Base-by-base conservation (phyloP, 2,797 vertebrate genomes). In the Acanthurus leucopareius region DNA sequence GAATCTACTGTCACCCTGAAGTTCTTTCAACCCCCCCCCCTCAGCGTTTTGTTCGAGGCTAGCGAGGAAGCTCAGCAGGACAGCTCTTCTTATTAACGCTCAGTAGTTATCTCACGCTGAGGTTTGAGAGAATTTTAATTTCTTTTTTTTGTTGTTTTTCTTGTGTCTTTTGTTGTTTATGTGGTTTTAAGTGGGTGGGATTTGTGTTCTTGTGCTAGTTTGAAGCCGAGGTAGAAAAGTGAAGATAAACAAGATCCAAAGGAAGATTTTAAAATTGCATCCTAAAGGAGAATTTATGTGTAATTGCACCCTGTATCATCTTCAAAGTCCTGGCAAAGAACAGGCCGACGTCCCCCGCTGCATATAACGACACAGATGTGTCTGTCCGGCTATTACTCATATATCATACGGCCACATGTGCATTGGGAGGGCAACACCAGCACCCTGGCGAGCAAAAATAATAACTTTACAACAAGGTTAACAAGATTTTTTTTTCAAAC, bases 1-100 rank as follows among this genome's bases (percentile, higher is more conserved):
- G 8, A 42, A 67, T 87, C 82, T 82, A 79, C 80, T 32, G 10
- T 85, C 86, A 81, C 87, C 73, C 75, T 78, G 65, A 70, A 69
- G 75, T 85, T 76, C 79, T 88, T 72, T 84, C 60, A 67, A 64
- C 66, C 57, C 73, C 74, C 81, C 58, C 77, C 68, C 63, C 58
- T 2, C 25, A 47, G 52, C 8, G 15, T 88, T 87, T 84, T 81
- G 73, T 86, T 85, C 65, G 60, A 59, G 44, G 59, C 60, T 54
- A 47, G 69, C 72, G 42, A 72, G 70, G 57, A 14, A 81, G 70
- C 80, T 60, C 83, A 84, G 88, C 84, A 64, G 80, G 88, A 75
- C 69, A 65, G 74, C 65, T 32, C 81, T 62, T 70, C 74, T 57
- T 11, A 65, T 78, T 71, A 73, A 78, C 70, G 59, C 73, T 83